phyloP scores from a whole-genome alignment of 2,888 invertebrate species.

The Clivina fossor region DNA sequence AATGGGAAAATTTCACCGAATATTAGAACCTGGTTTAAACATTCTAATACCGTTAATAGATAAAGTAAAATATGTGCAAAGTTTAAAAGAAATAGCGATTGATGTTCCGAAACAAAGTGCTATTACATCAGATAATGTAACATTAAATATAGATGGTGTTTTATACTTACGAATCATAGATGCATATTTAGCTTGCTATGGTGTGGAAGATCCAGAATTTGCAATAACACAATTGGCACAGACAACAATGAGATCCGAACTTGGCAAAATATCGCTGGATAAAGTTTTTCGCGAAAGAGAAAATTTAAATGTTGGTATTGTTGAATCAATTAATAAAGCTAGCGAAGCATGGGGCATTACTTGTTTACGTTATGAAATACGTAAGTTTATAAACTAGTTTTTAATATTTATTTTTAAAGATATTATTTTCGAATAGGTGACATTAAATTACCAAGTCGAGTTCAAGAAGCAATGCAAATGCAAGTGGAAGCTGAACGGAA shows the following conservation, averaged over 20 bases:
- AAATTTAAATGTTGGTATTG: constrained; percentile 90
- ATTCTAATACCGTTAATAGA: constrained; percentile 89
- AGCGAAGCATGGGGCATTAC: constrained; percentile 98
- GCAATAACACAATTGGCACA: constrained; percentile 98
- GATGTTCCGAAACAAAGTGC: constrained; percentile 99
- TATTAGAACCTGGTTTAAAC: constrained; percentile 94
- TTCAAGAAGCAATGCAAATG: constrained; percentile 99
- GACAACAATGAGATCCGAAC: constrained; percentile 98
- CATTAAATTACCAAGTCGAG: constrained; percentile 83
- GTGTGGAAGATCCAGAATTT: constrained; percentile 99
- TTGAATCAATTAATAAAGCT: constrained; percentile 96
- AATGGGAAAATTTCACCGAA: constrained; percentile 95
- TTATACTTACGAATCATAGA: constrained; percentile 91
- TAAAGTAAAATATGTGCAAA: constrained; percentile 95
- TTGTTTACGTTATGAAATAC: constrained; percentile 93
- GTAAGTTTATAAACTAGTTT: constrained; percentile 57
- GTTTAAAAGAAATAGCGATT: constrained; percentile 98
- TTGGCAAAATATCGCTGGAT: constrained; percentile 96
- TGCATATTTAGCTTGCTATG: constrained; percentile 93
- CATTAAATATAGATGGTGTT: constrained; percentile 94
- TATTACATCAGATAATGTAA: constrained; percentile 97
- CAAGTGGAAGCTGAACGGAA: constrained; percentile 98
- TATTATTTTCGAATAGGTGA: constrained; percentile 63
- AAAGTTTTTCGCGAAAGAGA: constrained; percentile 97
- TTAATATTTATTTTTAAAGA: background rate